Conservation (phyloP, 2,113 vertebrate species). For the Meles meles region DNA sequence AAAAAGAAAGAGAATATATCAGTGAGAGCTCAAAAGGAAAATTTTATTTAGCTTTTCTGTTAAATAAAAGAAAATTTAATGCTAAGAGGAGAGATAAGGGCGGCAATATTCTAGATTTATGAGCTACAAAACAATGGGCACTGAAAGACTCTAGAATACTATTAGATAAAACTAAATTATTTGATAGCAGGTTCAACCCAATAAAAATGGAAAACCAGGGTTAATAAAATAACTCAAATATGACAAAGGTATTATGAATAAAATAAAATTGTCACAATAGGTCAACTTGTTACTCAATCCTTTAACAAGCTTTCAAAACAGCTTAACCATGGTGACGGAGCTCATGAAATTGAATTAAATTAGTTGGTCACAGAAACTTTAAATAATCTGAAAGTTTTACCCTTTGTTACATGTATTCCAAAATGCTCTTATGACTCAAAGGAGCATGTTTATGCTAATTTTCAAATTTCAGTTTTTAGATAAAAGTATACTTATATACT, state of each 20-base stretch:
- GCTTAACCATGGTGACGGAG: background rate
- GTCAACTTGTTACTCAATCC: background rate
- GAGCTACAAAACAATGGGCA: background rate
- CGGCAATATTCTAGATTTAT: background rate
- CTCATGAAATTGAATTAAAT: background rate
- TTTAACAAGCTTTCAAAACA: background rate
- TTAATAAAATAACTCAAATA: conserved; percentile 47
- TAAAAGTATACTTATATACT: background rate
- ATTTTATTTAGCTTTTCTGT: background rate
- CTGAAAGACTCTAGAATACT: background rate
- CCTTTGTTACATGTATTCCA: background rate
- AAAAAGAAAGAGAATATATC: background rate
- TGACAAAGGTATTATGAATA: background rate
- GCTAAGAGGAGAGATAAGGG: background rate
- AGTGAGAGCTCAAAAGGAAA: background rate
- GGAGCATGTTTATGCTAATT: background rate
- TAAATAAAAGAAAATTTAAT: conserved; percentile 42
- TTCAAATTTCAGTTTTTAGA: background rate
- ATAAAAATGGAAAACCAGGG: conserved; percentile 13
- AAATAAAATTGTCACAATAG: background rate
- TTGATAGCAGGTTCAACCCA: background rate
- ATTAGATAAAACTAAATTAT: conserved; percentile 27
- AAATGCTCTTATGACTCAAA: background rate
- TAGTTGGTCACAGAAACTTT: background rate
- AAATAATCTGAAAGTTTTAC: background rate